Evolutionary conservation across 2,888 invertebrate species (phyloP).

Genomic region (Conomelus anceps): DNA sequence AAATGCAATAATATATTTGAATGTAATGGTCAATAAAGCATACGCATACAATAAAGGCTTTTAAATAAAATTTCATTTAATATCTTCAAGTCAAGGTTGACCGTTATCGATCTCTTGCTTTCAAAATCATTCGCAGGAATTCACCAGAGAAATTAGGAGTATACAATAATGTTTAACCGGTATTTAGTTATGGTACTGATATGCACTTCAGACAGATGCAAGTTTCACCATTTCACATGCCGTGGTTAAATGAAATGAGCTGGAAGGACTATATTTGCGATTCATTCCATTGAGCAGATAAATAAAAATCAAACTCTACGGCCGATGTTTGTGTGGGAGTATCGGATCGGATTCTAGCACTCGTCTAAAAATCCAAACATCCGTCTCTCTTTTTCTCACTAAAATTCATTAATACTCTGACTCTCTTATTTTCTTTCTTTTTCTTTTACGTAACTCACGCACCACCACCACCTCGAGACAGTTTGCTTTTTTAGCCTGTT

Average conservation of each 20-base stretch:
- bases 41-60: too few species aligned
- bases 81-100: too few species aligned
- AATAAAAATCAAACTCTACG: background rate
- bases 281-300: background rate
- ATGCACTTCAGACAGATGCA: background rate
- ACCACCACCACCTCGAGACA: background rate
- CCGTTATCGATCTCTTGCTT: too few species aligned
- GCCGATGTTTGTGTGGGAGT: background rate
- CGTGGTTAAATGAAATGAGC: background rate
- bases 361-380: background rate
- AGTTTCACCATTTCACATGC: background rate
- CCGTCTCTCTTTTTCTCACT: background rate
- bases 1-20: too few species aligned
- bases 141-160: background rate
- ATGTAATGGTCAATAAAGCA: too few species aligned
- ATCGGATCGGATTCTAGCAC: background rate
- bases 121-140: background rate
- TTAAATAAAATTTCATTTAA: too few species aligned
- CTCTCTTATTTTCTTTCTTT: background rate
- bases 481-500: background rate
- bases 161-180: too few species aligned
- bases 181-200: background rate
- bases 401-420: background rate
- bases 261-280: background rate
- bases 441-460: too few species aligned